Evolutionary conservation across 2,888 invertebrate species (phyloP), one percentile per base, ranked within the genome.

Genomic region (Ferrisia virgata): DNA sequence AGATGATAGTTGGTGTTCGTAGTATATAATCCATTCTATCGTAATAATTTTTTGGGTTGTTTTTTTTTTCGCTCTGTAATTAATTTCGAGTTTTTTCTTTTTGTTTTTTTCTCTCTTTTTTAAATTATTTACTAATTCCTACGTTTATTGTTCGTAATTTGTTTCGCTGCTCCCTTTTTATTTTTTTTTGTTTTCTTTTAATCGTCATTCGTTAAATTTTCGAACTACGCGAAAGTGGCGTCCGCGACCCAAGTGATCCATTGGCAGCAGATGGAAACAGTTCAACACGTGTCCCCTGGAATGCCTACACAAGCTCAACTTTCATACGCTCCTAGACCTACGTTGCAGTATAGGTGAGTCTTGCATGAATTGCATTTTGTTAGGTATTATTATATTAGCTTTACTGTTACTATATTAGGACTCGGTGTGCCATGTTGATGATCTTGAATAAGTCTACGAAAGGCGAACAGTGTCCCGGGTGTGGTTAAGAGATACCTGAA

Each of bases 231-330:
- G 82, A 82, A 82, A 82, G 82, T 82, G 82, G 82, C 82, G 82
- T 82, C 82, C 82, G 82, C 82, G 82, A 82, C 82, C 69, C 82
- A 82, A 69, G 82, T 82, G 39, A 82, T 82, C 82, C 82, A 82
- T 43, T 82, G 82, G 82, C 82, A 82, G 82, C 82, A 82, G 82
- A 82, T 82, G 82, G 82, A 82, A 82, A 82, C 82, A 82, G 82
- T 82, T 64, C 82, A 64, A 82, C 82, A 82, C 82, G 82, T 82
- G 82, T 82, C 82, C 82, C 82, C 82, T 82, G 82, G 82, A 82
- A 82, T 82, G 82, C 82, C 82, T 69, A 82, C 82, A 82, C 82
- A 82, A 82, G 82, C 82, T 82, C 82, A 82, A 69, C 82, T 82
- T 82, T 69, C 82, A 28, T 82, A 82, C 69, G 69, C 82, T 33